phyloP scores from a whole-genome alignment of 1,140 invertebrate species.

The Anthonomus grandis region DNA sequence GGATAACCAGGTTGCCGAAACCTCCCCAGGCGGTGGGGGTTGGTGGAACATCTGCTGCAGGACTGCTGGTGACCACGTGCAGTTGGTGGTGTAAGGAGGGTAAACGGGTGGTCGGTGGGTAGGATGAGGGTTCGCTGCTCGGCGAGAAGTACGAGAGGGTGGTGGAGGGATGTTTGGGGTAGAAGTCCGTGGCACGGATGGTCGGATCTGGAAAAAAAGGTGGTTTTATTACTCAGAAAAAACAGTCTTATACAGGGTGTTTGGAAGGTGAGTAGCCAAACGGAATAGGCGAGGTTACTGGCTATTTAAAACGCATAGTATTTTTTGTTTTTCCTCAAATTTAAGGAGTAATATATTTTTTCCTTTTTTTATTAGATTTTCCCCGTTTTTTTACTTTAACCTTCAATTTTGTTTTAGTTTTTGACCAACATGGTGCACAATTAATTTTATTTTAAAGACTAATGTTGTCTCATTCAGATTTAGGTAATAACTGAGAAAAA shows the following conservation, averaged over 20 bases:
- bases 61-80: constrained; percentile 50
- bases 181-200: constrained; percentile 35
- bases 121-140: constrained; percentile 42
- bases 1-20: constrained; percentile 14
- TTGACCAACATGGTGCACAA: no score
- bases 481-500: no score
- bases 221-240: background rate
- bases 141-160: constrained; percentile 34
- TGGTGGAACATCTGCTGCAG: constrained; percentile 33
- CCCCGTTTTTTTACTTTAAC: no score
- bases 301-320: no score
- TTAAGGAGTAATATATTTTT: no score
- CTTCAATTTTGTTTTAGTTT: no score
- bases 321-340: no score
- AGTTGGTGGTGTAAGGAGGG: constrained; percentile 57
- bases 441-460: no score
- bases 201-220: constrained; percentile 32
- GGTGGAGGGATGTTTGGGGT: constrained; percentile 29
- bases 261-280: background rate
- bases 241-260: background rate
- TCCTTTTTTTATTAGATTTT: no score
- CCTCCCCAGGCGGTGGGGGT: constrained; percentile 53
- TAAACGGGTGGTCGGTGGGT: constrained; percentile 52
- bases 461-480: no score
- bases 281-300: background rate